Conservation (phyloP, 2,888 invertebrate species). For the Hyalella azteca region DNA sequence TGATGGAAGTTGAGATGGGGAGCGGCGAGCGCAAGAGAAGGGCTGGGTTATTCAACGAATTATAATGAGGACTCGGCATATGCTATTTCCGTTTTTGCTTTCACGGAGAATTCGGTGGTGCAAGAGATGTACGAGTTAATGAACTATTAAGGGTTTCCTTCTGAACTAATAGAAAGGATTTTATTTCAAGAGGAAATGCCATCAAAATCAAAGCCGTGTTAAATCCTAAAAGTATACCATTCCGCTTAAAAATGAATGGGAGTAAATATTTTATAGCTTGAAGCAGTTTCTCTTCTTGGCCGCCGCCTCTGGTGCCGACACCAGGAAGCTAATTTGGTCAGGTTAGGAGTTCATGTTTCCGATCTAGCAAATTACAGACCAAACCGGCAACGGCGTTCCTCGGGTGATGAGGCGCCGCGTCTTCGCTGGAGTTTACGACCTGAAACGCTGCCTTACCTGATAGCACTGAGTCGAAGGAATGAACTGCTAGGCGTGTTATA, state of each 20-base stretch:
- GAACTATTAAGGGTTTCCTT: too few species aligned
- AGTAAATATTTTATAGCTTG: neutral
- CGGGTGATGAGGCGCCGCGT: slow-evolving; percentile 12
- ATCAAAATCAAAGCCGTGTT: too few species aligned
- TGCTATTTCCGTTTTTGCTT: too few species aligned
- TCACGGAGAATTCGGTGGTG: too few species aligned
- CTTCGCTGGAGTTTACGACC: neutral
- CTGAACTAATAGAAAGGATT: too few species aligned
- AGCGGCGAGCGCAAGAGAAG: neutral
- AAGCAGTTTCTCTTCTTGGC: neutral
- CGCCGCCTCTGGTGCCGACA: slow-evolving; percentile 10
- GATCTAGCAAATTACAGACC: slow-evolving; percentile 29
- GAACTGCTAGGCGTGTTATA: too few species aligned
- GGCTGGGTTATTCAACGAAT: neutral
- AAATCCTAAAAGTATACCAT: too few species aligned
- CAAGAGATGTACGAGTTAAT: too few species aligned
- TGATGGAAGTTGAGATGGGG: slow-evolving; percentile 3
- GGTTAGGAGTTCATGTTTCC: slow-evolving; percentile 34
- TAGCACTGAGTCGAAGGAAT: neutral
- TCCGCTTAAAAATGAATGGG: too few species aligned
- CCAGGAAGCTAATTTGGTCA: slow-evolving; percentile 36
- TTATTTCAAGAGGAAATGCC: too few species aligned
- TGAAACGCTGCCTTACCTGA: neutral
- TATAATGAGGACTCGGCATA: too few species aligned
- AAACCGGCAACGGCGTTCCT: slow-evolving; percentile 11